Evolutionary conservation across 2,888 invertebrate species (phyloP).

Genomic region (Agrilus mali): DNA sequence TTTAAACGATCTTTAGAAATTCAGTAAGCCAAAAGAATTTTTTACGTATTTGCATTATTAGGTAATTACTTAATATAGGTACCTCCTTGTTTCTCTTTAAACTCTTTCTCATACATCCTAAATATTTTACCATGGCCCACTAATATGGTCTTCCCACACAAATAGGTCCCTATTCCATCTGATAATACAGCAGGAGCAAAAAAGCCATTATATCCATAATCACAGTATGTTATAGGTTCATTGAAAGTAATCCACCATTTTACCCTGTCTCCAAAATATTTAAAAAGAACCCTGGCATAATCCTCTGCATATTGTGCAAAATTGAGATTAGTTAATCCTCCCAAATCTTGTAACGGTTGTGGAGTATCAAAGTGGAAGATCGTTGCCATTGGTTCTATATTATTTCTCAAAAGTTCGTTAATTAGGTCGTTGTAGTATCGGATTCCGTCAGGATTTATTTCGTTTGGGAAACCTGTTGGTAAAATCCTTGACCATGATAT

Average conservation of each 20-base stretch:
- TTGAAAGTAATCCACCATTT: slow-evolving; percentile 41
- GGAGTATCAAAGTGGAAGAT: slow-evolving; percentile 44
- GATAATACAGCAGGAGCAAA: slow-evolving; percentile 28
- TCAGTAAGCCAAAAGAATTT: too few species aligned
- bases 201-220: slow-evolving; percentile 19
- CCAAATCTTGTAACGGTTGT: slow-evolving; percentile 31
- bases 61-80: slow-evolving; percentile 15
- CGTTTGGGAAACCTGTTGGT: slow-evolving; percentile 41
- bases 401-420: slow-evolving; percentile 36
- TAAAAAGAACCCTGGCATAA: slow-evolving; percentile 37
- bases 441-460: slow-evolving; percentile 46
- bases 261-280: slow-evolving; percentile 21
- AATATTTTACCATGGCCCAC: slow-evolving; percentile 53
- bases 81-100: slow-evolving; percentile 39
- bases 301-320: slow-evolving; percentile 41
- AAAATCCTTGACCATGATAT: slow-evolving; percentile 57
- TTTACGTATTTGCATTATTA: too few species aligned
- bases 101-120: slow-evolving; percentile 46
- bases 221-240: slow-evolving; percentile 30
- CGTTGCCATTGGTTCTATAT: slow-evolving; percentile 42
- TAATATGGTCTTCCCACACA: slow-evolving; percentile 49
- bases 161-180: slow-evolving; percentile 44
- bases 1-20: too few species aligned
- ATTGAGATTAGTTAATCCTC: slow-evolving; percentile 38
- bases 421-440: slow-evolving; percentile 50